phyloP scores from a whole-genome alignment of 2,113 vertebrate species.

The Laticauda colubrina region DNA sequence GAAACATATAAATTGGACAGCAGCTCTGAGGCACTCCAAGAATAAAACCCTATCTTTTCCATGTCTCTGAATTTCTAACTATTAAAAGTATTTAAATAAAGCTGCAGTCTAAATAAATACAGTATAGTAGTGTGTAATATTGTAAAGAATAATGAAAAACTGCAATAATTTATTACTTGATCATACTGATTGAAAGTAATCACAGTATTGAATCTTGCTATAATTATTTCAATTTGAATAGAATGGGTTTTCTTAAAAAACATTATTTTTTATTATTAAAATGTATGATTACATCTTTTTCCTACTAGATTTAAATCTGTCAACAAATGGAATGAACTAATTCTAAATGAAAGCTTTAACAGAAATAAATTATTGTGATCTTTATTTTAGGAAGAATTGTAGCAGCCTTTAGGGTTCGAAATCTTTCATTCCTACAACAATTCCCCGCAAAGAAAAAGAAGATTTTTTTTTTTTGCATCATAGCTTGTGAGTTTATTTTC shows the following conservation, averaged over 20 bases:
- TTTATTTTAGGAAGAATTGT: not conserved
- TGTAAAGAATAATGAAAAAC: not conserved
- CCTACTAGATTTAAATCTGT: not conserved
- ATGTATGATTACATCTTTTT: not conserved
- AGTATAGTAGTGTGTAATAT: not conserved
- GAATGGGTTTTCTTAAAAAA: not conserved
- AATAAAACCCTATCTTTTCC: not conserved
- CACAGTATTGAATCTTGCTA: not conserved
- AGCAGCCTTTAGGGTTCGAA: not conserved
- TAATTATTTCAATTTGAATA: not conserved
- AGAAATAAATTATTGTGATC: not conserved
- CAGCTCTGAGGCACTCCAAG: not conserved
- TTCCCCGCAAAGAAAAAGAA: not conserved
- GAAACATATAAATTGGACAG: not conserved
- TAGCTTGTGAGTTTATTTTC: not conserved
- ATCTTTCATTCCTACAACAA: not conserved
- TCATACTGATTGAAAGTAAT: constrained; percentile 12
- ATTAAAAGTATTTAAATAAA: not conserved
- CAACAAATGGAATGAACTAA: not conserved
- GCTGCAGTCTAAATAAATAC: not conserved
- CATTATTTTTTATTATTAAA: not conserved
- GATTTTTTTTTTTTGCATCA: not conserved
- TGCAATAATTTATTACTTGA: not conserved
- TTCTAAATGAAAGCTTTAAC: not conserved
- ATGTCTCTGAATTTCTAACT: not conserved